These are phyloP conservation scores for Hydrotaea cyrtoneurina DNA, from an alignment of 2,888 invertebrate genomes.

Conservation along the genomic window DNA sequence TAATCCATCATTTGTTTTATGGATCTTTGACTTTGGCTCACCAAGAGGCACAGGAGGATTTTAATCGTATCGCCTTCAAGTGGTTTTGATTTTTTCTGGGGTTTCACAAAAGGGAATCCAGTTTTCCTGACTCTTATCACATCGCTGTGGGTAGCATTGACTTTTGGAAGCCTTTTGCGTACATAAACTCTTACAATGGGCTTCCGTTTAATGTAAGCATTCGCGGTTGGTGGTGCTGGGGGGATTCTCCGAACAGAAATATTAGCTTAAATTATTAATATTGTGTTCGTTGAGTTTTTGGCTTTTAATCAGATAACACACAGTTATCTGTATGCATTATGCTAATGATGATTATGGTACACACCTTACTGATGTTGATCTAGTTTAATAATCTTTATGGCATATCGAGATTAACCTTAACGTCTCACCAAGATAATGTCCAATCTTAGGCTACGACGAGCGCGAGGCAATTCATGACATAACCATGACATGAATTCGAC, in stretches of 20 bases:
- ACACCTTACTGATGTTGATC: constrained; percentile 45
- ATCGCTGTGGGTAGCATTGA: constrained; percentile 2
- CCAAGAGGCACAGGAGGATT: constrained; percentile 44
- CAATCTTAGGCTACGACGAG: no score
- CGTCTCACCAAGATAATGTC: no score
- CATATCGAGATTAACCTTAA: background rate
- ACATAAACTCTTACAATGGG: constrained; percentile 21
- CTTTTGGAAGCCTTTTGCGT: constrained; percentile 12
- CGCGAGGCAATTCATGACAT: no score
- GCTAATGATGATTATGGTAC: constrained; percentile 32
- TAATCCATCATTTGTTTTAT: constrained; percentile 58
- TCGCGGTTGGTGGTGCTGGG: constrained; percentile 10
- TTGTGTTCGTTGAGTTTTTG: constrained; percentile 10
- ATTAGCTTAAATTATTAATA: constrained; percentile 57
- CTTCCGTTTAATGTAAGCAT: constrained; percentile 57
- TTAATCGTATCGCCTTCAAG: constrained; percentile 39
- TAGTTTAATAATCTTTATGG: constrained; percentile 32
- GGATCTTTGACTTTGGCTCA: constrained; percentile 4
- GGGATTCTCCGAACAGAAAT: constrained; percentile 8
- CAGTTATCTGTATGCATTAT: constrained; percentile 33
- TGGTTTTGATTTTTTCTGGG: background rate
- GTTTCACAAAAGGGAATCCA: background rate
- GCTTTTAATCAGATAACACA: constrained; percentile 48
- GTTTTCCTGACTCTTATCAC: constrained; percentile 10
- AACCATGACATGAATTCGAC: no score